A percentile compares a stretch with the other conserved stretches of the same genome.
These are phyloP conservation scores for Beris chalybata DNA, from an alignment of 2,888 invertebrate genomes.

Conservation along the genomic window DNA sequence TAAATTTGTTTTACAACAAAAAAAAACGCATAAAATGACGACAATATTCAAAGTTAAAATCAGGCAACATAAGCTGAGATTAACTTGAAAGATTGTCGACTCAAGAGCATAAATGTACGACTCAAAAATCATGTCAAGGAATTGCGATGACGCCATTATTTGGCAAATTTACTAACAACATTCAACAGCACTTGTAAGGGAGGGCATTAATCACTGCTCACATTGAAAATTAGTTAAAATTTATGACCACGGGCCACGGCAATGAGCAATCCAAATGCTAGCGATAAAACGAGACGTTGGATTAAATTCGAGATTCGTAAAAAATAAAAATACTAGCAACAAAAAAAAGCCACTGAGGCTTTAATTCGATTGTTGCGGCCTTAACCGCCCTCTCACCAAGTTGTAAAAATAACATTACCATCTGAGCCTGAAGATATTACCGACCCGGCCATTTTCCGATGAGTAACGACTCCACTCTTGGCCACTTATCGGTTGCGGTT, in stretches of 20 bases:
- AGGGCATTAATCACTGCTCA: constrained; percentile 15
- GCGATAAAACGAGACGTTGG: no score
- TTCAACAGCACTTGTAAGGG: background rate
- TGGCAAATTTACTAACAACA: constrained; percentile 4
- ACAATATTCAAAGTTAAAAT: no score
- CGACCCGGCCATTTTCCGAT: background rate
- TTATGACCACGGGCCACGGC: background rate
- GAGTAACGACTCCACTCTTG: constrained; percentile 1
- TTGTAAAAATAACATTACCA: background rate
- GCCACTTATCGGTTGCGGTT: constrained; percentile 2
- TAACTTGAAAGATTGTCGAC: no score
- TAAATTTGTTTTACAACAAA: no score
- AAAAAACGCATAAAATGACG: no score
- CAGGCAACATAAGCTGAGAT: no score
- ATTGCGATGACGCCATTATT: constrained; percentile 12
- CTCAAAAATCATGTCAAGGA: constrained; percentile 14
- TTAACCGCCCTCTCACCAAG: background rate
- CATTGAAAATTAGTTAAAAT: background rate
- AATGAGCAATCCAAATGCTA: background rate
- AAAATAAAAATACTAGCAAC: no score
- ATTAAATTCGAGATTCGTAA: no score
- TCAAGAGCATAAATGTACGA: no score
- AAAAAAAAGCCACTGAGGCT: background rate
- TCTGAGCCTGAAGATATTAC: constrained; percentile 7
- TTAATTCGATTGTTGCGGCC: background rate